Evolutionary conservation across 2,113 vertebrate species (phyloP).

Genomic region (Sinocyclocheilus grahami): DNA sequence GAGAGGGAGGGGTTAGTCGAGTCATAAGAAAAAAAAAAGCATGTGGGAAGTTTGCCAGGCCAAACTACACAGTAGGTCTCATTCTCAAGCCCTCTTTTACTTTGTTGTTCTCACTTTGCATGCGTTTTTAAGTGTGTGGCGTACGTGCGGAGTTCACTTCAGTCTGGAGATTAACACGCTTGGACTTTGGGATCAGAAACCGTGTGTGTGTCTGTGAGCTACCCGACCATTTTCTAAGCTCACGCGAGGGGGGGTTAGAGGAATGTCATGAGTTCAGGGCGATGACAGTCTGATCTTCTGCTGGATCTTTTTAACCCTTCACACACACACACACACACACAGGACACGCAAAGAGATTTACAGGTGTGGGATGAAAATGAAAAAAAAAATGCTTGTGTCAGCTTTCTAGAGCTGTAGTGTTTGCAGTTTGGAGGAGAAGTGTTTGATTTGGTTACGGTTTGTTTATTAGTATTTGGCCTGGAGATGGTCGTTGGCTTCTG

Average conservation of each 20-base stretch:
- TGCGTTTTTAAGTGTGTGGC: slow-evolving; percentile 29
- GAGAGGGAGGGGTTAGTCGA: slow-evolving; percentile 71
- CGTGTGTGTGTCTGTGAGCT: neutral
- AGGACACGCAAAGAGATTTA: neutral
- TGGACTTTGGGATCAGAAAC: slow-evolving; percentile 45
- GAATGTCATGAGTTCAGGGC: slow-evolving; percentile 60
- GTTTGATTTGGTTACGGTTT: neutral
- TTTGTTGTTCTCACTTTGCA: slow-evolving; percentile 46
- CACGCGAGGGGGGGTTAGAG: slow-evolving; percentile 31
- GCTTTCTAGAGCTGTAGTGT: neutral
- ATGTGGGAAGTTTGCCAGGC: slow-evolving; percentile 72
- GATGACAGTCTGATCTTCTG: slow-evolving; percentile 63
- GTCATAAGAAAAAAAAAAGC: slow-evolving; percentile 66
- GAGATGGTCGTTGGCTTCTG: slow-evolving; percentile 28
- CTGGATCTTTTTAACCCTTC: slow-evolving; percentile 65
- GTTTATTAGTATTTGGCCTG: neutral
- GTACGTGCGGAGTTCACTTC: neutral
- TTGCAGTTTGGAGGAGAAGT: neutral
- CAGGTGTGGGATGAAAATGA: neutral
- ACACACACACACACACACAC: neutral
- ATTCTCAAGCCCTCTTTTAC: slow-evolving; percentile 67
- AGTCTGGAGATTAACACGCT: slow-evolving; percentile 53
- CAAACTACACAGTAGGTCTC: slow-evolving; percentile 77
- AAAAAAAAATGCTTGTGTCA: neutral
- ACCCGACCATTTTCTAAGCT: slow-evolving; percentile 6